Base-by-base conservation (phyloP, 1,140 invertebrate genomes). In the Anthonomus grandis region DNA sequence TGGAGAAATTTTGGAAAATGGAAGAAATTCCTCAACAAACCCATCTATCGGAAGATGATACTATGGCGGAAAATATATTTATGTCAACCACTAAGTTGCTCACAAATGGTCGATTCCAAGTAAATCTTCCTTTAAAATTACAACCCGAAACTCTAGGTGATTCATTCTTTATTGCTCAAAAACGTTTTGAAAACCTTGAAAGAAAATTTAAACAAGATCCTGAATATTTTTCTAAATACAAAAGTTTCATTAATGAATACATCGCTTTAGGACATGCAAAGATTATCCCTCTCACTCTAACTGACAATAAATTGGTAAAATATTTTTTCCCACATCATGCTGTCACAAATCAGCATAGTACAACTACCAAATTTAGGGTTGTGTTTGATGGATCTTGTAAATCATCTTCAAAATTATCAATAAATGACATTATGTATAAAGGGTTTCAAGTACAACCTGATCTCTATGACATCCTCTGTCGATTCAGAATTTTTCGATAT, bases 311-410 rank as follows among this genome's bases (percentile, higher is more conserved):
- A 2, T 21, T 12, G n/a, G 18, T 13, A 15, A 52, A 52, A 41
- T 52, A 52, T 24, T 52, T 52, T 15, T 12, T 52, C 3, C 59
- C 64, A 6, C 65, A 69, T 54, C 64, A 64, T 53, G 66, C 56
- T 55, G 66, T 63, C 58, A 63, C 58, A 41, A 68, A 59, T 36
- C 56, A 64, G 17, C 37, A 31, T 21, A 65, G 46, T 64, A 24
- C 34, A 25, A 66, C 56, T 64, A 78, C 61, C 62, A 78, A 67
- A 51, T 31, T 68, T 13, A 36, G 66, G n/a, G 62, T 59, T 1
- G 63, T 66, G 12, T 73, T 74, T 41, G 71, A 74, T 52, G 69
- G 62, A 0, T 73, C 70, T 1, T 57, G 63, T 59, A 17, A 59
- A 60, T 8, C 55, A 44, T 24, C 66, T 67, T 13, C 64, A 67